Conservation (phyloP, 2,888 invertebrate genomes). For the Sturmia bella region DNA sequence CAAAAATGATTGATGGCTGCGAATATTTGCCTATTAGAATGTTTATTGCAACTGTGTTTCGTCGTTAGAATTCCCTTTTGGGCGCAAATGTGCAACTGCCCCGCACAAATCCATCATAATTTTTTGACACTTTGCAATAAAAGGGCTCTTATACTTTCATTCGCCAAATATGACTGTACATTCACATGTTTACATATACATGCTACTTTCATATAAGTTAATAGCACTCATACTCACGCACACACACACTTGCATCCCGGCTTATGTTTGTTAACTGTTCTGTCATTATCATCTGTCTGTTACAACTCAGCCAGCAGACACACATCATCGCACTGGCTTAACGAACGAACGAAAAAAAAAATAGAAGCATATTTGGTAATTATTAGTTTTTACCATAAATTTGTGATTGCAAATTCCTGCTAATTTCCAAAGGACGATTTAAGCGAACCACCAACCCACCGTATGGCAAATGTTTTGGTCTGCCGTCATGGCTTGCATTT, state of each 20-base stretch:
- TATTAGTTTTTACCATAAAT: too few species aligned
- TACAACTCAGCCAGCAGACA: constrained; percentile 3
- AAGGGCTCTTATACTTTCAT: neutral
- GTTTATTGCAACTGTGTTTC: constrained; percentile 14
- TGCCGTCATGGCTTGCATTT: neutral
- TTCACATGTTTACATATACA: neutral
- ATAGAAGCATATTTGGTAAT: too few species aligned
- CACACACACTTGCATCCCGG: neutral
- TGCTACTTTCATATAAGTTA: neutral
- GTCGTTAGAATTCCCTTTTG: constrained; percentile 19
- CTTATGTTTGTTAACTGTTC: constrained; percentile 29
- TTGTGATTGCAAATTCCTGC: too few species aligned
- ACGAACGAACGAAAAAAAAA: too few species aligned
- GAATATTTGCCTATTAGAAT: constrained; percentile 39
- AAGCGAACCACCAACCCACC: too few species aligned
- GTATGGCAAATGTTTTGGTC: neutral
- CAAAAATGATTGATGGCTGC: constrained; percentile 40
- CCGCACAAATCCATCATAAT: constrained; percentile 57
- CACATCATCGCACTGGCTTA: neutral
- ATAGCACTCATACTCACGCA: neutral
- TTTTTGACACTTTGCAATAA: constrained; percentile 55
- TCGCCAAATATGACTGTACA: neutral
- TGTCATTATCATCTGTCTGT: constrained; percentile 44
- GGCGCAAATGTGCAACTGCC: constrained; percentile 29
- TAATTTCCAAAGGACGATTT: too few species aligned